Conservation (phyloP, 2,113 vertebrate genomes). For the Notothenia rossii region DNA sequence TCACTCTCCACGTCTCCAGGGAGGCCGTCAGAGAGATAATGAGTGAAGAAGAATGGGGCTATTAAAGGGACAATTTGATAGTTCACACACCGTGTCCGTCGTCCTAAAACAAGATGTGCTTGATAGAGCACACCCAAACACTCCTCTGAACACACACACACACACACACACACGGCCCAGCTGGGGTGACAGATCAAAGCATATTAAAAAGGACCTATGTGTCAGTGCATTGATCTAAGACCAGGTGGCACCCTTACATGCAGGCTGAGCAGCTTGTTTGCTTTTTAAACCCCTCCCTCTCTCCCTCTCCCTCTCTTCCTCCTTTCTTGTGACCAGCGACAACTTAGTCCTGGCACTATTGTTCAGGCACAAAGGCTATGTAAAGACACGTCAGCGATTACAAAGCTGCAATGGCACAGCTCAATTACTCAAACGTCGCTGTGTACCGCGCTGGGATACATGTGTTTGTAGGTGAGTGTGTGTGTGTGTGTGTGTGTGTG, state of each 20-base stretch:
- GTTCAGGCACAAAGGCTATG: slow-evolving; percentile 78
- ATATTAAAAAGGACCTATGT: slow-evolving; percentile 81
- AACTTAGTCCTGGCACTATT: slow-evolving; percentile 73
- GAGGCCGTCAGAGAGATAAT: slow-evolving; percentile 56
- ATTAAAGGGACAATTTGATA: slow-evolving; percentile 82
- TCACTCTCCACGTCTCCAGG: slow-evolving; percentile 42
- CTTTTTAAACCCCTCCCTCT: slow-evolving; percentile 16
- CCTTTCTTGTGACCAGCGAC: slow-evolving; percentile 71
- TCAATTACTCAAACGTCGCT: slow-evolving; percentile 78
- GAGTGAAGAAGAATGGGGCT: slow-evolving; percentile 76
- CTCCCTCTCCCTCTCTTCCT: slow-evolving; percentile 25
- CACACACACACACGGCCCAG: slow-evolving; percentile 25
- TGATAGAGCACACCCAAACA: slow-evolving; percentile 51
- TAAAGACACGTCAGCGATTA: slow-evolving; percentile 80
- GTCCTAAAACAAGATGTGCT: slow-evolving; percentile 78
- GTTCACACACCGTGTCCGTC: slow-evolving; percentile 73
- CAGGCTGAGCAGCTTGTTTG: slow-evolving; percentile 51
- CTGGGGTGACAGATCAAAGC: slow-evolving; percentile 80
- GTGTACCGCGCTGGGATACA: slow-evolving; percentile 61
- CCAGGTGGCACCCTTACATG: slow-evolving; percentile 77
- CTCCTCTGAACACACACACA: slow-evolving; percentile 33
- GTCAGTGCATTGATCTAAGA: slow-evolving; percentile 81
- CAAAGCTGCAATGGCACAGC: slow-evolving; percentile 78
- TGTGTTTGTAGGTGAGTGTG: slow-evolving; percentile 59
- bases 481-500: slow-evolving; percentile 32